phyloP scores from a whole-genome alignment of 2,113 vertebrate genomes.

The Verasper variegatus region DNA sequence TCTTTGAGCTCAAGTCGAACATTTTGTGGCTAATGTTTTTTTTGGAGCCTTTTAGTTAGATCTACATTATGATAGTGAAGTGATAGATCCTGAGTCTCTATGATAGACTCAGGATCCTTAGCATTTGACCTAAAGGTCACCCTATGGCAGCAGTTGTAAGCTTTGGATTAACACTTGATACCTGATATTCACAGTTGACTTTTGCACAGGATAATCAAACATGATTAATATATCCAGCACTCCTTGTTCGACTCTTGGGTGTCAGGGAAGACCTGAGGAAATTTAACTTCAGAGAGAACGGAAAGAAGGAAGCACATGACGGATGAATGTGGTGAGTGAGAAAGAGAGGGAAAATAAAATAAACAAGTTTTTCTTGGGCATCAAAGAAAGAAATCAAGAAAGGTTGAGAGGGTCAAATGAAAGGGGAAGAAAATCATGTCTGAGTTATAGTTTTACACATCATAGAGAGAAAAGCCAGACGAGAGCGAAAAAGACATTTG shows the following conservation, averaged over 20 bases:
- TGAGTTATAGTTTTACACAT: constrained; percentile 28
- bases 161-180: constrained; percentile 51
- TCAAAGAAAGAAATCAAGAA: constrained; percentile 12
- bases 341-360: neutral
- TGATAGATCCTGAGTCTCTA: too few relatives aligned
- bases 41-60: neutral
- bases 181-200: constrained; percentile 63
- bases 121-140: constrained; percentile 68
- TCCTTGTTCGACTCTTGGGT: constrained; percentile 3
- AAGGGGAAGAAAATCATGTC: constrained; percentile 4
- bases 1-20: constrained; percentile 1
- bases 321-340: neutral
- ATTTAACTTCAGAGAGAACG: constrained; percentile 10
- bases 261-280: constrained; percentile 15
- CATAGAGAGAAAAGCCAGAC: constrained; percentile 12
- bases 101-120: constrained; percentile 36
- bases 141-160: constrained; percentile 35
- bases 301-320: neutral
- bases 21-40: neutral
- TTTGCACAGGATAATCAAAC: constrained; percentile 63
- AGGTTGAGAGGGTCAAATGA: neutral
- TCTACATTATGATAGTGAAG: too few relatives aligned
- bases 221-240: constrained; percentile 47
- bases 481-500: constrained; percentile 15
- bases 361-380: constrained; percentile 2